These are phyloP conservation scores for Charanyca ferruginea DNA, from an alignment of 2,888 invertebrate species.

Conservation along the genomic window DNA sequence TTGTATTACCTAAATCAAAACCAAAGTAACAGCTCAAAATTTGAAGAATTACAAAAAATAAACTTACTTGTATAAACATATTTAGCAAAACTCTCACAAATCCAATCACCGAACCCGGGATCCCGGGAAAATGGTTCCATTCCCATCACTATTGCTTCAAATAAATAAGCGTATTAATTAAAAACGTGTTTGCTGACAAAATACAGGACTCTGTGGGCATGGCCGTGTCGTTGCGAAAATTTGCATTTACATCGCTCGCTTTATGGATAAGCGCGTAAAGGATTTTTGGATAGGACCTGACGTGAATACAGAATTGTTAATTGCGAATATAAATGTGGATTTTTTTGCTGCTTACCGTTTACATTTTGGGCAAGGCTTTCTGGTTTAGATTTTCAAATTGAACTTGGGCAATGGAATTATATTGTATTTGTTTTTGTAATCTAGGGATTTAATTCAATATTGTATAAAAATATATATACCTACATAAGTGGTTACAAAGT, in stretches of 20 bases:
- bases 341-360: conserved; percentile 28
- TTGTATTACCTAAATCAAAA: too few relatives aligned
- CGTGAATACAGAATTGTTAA: conserved; percentile 63
- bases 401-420: conserved; percentile 10
- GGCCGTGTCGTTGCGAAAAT: conserved; percentile 62
- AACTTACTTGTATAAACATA: background rate
- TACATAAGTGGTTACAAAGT: too few relatives aligned
- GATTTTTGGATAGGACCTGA: conserved; percentile 56
- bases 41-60: too few relatives aligned
- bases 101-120: conserved; percentile 23
- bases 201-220: conserved; percentile 69
- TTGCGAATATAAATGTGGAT: conserved; percentile 54
- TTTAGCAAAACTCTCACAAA: background rate
- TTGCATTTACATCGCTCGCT: conserved; percentile 64
- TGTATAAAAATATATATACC: too few relatives aligned
- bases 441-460: too few relatives aligned
- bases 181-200: conserved; percentile 84
- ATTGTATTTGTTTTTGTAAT: conserved; percentile 9
- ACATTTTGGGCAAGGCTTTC: conserved; percentile 23
- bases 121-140: conserved; percentile 34
- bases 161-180: conserved; percentile 86
- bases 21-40: too few relatives aligned
- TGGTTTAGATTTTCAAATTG: conserved; percentile 1
- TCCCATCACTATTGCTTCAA: conserved; percentile 63
- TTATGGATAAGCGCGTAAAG: conserved; percentile 68